Conservation (phyloP, 2,888 invertebrate genomes). For the Orthosia incerta region DNA sequence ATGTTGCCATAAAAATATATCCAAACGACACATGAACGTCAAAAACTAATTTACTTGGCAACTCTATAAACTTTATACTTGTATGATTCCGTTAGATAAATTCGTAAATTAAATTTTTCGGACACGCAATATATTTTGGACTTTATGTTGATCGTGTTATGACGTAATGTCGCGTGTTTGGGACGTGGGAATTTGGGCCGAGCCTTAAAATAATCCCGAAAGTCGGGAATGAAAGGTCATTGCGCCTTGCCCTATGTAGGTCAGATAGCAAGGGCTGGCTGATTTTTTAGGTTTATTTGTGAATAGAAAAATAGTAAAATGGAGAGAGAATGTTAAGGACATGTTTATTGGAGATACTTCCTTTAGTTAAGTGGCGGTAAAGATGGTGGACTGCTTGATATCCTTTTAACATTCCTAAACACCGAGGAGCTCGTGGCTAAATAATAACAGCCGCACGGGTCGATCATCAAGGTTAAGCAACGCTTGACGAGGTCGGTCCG, state of each 20-base stretch:
- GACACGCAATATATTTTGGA: constrained; percentile 67
- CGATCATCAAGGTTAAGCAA: too few relatives aligned
- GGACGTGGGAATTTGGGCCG: constrained; percentile 72
- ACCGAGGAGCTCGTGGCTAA: too few relatives aligned
- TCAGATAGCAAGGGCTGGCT: constrained; percentile 79
- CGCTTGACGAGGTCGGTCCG: too few relatives aligned
- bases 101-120: constrained; percentile 87
- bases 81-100: constrained; percentile 89
- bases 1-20: constrained; percentile 72
- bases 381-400: not conserved
- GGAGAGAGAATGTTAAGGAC: not conserved
- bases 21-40: constrained; percentile 69
- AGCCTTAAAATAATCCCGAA: constrained; percentile 85
- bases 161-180: constrained; percentile 70
- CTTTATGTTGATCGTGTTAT: constrained; percentile 67
- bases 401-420: not conserved
- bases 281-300: constrained; percentile 47
- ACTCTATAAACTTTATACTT: constrained; percentile 88
- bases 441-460: too few relatives aligned
- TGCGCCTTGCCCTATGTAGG: constrained; percentile 82
- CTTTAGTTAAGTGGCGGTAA: not conserved
- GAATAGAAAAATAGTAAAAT: constrained; percentile 16
- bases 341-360: constrained; percentile 8
- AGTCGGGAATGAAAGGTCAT: constrained; percentile 77
- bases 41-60: constrained; percentile 83